Percentiles rank a stretch among this genome's conserved stretches.
phyloP scores from a whole-genome alignment of 2,888 invertebrate genomes.

The Eilema depressum region DNA sequence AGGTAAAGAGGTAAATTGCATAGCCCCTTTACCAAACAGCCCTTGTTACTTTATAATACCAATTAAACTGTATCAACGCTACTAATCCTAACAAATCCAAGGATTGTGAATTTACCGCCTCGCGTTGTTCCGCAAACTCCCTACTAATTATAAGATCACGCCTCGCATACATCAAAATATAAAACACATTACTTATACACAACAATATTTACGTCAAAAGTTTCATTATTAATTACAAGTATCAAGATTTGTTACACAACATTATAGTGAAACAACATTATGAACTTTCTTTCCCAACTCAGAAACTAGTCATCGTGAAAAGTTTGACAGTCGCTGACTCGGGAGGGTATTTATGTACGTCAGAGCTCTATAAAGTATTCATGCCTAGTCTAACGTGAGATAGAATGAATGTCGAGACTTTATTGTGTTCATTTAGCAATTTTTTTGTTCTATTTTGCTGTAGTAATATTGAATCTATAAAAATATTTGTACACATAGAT shows the following conservation, averaged over 20 bases:
- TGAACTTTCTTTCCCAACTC: conserved; percentile 41
- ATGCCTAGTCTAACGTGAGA: conserved; percentile 6
- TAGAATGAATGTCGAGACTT: not conserved
- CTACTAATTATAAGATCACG: not conserved
- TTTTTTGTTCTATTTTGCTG: not conserved
- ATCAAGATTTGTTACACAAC: not conserved
- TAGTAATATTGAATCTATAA: too few species aligned
- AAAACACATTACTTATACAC: not conserved
- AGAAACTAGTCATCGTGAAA: conserved; percentile 38
- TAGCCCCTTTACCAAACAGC: not conserved
- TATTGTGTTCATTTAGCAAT: conserved; percentile 1
- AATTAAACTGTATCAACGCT: not conserved
- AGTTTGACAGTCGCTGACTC: conserved; percentile 45
- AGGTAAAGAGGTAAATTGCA: not conserved
- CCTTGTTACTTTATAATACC: not conserved
- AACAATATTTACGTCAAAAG: not conserved
- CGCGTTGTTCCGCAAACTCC: not conserved
- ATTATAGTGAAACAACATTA: conserved; percentile 34
- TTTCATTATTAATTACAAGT: not conserved
- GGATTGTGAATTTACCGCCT: not conserved
- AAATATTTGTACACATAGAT: too few species aligned
- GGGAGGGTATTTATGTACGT: conserved; percentile 26
- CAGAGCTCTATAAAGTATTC: conserved; percentile 28
- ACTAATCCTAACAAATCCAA: not conserved
- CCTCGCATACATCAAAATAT: not conserved